Percentiles rank a stretch among this genome's conserved stretches.
phyloP scores from a whole-genome alignment of 2,113 vertebrate species.

The Glaucomys volans region DNA sequence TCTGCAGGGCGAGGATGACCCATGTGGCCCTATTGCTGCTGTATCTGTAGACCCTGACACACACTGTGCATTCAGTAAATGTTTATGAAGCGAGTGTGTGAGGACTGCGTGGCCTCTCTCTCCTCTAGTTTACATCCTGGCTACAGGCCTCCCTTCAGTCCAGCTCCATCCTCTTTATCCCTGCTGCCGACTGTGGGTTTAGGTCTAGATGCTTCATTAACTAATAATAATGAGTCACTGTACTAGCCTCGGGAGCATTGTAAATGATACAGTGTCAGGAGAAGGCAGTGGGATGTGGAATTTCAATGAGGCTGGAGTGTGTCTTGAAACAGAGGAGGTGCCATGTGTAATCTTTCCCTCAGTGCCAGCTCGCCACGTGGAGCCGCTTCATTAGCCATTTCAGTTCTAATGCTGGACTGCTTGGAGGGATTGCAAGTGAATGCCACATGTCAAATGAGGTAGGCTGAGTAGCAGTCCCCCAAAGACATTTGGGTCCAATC shows the following conservation, averaged over 20 bases:
- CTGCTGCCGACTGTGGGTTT: slow-evolving; percentile 79
- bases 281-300: slow-evolving; percentile 78
- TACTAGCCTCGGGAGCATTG: slow-evolving; percentile 84
- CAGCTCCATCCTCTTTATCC: slow-evolving; percentile 73
- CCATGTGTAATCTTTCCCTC: not conserved
- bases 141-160: slow-evolving; percentile 40
- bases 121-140: not conserved
- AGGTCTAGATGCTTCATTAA: slow-evolving; percentile 88
- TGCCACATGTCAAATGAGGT: not conserved
- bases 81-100: not conserved
- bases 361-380: not conserved
- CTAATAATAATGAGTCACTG: slow-evolving; percentile 88
- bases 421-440: not conserved
- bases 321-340: not conserved
- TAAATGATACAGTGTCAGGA: slow-evolving; percentile 86
- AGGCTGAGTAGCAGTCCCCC: not conserved
- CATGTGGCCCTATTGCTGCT: not conserved
- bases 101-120: not conserved
- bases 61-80: not conserved
- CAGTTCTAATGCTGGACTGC: slow-evolving; percentile 21
- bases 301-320: slow-evolving; percentile 79
- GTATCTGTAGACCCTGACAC: not conserved
- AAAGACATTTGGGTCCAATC: not conserved
- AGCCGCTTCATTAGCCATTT: not conserved
- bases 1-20: not conserved